These are phyloP conservation scores for Penaeus chinensis DNA, from an alignment of 1,140 invertebrate genomes.

Conservation along the genomic window DNA sequence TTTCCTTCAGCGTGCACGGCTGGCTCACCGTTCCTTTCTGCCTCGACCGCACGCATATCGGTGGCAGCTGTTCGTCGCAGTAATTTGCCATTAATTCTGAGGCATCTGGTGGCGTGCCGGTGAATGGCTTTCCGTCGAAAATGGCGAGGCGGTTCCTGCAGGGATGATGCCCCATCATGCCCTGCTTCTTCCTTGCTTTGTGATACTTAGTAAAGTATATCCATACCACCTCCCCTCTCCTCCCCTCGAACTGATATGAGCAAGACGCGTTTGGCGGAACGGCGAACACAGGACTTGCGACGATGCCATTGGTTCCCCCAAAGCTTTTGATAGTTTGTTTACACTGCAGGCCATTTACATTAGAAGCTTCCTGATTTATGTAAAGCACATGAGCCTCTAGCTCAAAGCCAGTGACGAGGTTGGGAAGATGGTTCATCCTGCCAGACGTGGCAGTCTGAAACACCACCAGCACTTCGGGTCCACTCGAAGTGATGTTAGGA, in stretches of 20 bases:
- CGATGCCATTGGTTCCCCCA: conserved; percentile 62
- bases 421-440: conserved; percentile 63
- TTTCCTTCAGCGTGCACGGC: conserved; percentile 53
- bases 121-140: conserved; percentile 33
- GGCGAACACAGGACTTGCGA: conserved; percentile 65
- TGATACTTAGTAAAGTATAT: conserved; percentile 66
- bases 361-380: conserved; percentile 50
- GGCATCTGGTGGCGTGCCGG: background rate
- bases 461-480: conserved; percentile 66
- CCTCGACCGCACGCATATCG: conserved; percentile 58
- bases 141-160: conserved; percentile 55
- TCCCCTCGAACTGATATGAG: conserved; percentile 65
- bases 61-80: conserved; percentile 61
- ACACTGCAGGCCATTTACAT: conserved; percentile 41
- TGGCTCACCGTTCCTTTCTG: conserved; percentile 53
- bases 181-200: conserved; percentile 28
- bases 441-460: conserved; percentile 65
- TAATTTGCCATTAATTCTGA: conserved; percentile 44
- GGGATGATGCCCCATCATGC: conserved; percentile 40
- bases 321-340: conserved; percentile 64
- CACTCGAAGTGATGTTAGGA: conserved; percentile 66
- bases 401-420: conserved; percentile 66
- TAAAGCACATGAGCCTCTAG: conserved; percentile 66
- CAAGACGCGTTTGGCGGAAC: conserved; percentile 67
- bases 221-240: conserved; percentile 65